A percentile compares a stretch with the other conserved stretches of the same genome.
Conservation (phyloP, 2,888 invertebrate species). For the Hoplodrina blanda region DNA sequence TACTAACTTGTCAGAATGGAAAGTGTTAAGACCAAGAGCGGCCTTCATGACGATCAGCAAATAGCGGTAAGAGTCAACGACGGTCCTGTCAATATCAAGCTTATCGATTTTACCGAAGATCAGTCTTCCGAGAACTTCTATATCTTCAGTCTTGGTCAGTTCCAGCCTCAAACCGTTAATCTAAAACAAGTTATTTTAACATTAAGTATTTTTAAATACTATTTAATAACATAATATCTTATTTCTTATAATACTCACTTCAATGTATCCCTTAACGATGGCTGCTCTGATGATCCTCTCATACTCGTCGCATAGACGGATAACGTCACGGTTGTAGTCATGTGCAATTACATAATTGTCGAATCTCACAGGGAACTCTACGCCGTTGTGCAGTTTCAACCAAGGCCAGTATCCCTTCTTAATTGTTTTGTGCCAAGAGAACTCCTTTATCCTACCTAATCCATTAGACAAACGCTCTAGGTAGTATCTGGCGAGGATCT, state of each 20-base stretch:
- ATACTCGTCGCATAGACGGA: slow-evolving; percentile 80
- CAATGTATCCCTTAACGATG: slow-evolving; percentile 89
- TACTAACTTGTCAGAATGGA: slow-evolving; percentile 81
- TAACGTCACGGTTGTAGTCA: slow-evolving; percentile 75
- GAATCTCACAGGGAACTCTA: slow-evolving; percentile 88
- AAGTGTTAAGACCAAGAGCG: slow-evolving; percentile 81
- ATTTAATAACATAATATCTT: background rate
- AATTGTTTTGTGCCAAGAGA: slow-evolving; percentile 85
- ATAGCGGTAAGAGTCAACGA: slow-evolving; percentile 89
- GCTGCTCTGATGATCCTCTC: slow-evolving; percentile 91
- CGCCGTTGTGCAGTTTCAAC: slow-evolving; percentile 89
- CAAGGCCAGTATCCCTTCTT: slow-evolving; percentile 91
- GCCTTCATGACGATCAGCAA: slow-evolving; percentile 90
- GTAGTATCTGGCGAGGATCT: slow-evolving; percentile 92
- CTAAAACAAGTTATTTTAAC: slow-evolving; percentile 55
- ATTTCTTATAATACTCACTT: slow-evolving; percentile 71
- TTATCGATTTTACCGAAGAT: slow-evolving; percentile 86
- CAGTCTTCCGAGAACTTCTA: slow-evolving; percentile 89
- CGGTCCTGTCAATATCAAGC: slow-evolving; percentile 78
- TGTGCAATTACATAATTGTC: slow-evolving; percentile 81
- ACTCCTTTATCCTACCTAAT: slow-evolving; percentile 82
- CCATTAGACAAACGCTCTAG: slow-evolving; percentile 89
- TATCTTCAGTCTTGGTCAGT: slow-evolving; percentile 85
- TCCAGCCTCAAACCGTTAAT: slow-evolving; percentile 81
- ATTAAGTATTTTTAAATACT: too few relatives aligned